Evolutionary conservation across 1,140 invertebrate genomes (phyloP), one percentile per base, ranked within the genome.

Genomic region (Bombus waltoni): DNA sequence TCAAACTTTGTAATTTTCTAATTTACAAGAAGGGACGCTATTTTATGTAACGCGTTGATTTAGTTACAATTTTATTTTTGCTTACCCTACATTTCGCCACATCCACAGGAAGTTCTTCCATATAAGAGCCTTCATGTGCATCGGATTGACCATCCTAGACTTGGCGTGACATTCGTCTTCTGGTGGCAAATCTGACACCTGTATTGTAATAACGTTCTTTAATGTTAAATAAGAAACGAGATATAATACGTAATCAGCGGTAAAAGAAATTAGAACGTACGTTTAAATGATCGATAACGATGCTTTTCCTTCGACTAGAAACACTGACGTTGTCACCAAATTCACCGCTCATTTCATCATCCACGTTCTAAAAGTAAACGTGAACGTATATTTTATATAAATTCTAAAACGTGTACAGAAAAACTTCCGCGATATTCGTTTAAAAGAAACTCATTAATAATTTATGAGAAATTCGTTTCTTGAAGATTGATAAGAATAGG

Each of bases 71-170:
- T 68, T 47, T 18, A n/a, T 2, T 62, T 32, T 2, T 6, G n/a
- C 96, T 96, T 95, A 98, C 98, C 98, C 98, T 81, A 98, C 97
- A 94, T 99, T 99, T 92, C 98, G 96, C 96, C 98, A 98, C 96
- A 99, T 97, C 94, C 98, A 97, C 81, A 98, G 96, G 91, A 99
- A 97, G 94, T 99, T 99, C 93, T 99, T 99, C 96, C 98, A 98
- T 66, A 98, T 96, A 10, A 99, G 94, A 40, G 98, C 98, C 76
- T 96, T 96, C 96, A 98, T 97, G 87, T 98, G 97, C 92, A 96
- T 95, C 42, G 95, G 93, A 90, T 97, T 96, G 90, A 97, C 95
- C 68, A 97, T 96, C 93, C 96, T 96, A 5, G 97, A 95, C 42
- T 96, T 93, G 0, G 81, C 90, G 3, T 90, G 86, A 65, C 92